Evolutionary conservation across 2,113 vertebrate genomes (phyloP).

Genomic region (Neolamprologus fasciatus): DNA sequence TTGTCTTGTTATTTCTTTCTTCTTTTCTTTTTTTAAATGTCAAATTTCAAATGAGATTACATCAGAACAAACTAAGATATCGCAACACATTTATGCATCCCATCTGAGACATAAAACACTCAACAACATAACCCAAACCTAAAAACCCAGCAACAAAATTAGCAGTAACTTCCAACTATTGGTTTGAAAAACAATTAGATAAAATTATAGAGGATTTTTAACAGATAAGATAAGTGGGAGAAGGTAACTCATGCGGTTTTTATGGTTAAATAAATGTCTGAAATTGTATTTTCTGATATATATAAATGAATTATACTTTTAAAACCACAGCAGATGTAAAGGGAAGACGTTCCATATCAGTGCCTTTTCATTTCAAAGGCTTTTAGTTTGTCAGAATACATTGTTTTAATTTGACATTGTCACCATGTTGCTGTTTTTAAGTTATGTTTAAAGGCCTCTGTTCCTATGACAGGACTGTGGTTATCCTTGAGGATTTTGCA

Average conservation of each 20-base stretch:
- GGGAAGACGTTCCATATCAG: background rate
- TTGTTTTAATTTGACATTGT: background rate
- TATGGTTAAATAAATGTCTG: background rate
- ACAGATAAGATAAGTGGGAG: background rate
- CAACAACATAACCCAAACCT: background rate
- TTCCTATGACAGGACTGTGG: background rate
- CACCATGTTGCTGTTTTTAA: background rate
- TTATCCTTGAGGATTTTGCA: background rate
- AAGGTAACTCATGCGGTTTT: background rate
- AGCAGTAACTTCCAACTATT: background rate
- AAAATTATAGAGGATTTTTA: background rate
- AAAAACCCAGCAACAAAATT: background rate
- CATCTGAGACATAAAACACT: background rate
- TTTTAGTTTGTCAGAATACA: background rate
- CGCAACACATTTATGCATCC: background rate
- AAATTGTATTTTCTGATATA: background rate
- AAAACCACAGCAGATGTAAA: background rate
- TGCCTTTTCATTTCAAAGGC: background rate
- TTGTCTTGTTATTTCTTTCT: background rate
- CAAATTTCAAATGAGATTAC: background rate
- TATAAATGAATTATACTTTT: background rate
- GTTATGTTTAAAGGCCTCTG: background rate
- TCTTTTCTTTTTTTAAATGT: background rate
- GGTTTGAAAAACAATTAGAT: background rate
- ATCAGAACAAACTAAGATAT: background rate